Evolutionary conservation across 2,888 invertebrate genomes (phyloP).

Genomic region (Protonemura montana): DNA sequence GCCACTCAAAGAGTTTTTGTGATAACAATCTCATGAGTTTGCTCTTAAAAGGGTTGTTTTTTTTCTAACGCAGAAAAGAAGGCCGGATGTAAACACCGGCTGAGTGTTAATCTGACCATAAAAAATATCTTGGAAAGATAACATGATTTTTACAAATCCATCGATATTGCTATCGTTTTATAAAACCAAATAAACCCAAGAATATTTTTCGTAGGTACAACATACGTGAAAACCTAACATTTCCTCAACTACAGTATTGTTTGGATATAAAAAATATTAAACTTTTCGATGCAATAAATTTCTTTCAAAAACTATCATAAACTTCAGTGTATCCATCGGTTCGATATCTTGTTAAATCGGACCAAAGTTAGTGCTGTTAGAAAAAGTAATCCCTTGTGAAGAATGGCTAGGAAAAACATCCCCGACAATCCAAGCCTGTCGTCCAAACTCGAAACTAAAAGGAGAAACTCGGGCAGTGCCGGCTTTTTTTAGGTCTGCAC

Average conservation of each 20-base stretch:
- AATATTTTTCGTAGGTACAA: no score
- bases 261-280: not conserved
- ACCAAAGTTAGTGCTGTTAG: constrained; percentile 27
- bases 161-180: not conserved
- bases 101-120: not conserved
- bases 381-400: constrained; percentile 31
- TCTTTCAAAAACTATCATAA: constrained; percentile 1
- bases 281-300: constrained; percentile 4
- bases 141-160: not conserved
- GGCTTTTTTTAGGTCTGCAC: constrained; percentile 1
- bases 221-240: not conserved
- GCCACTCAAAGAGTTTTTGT: constrained; percentile 37
- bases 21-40: constrained; percentile 15
- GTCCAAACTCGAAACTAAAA: constrained; percentile 1
- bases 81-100: not conserved
- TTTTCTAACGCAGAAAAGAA: not conserved
- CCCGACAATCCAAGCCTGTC: constrained; percentile 22
- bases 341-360: constrained; percentile 31
- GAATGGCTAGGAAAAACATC: constrained; percentile 30
- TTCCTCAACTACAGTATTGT: not conserved
- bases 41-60: constrained; percentile 23
- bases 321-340: not conserved
- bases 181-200: not conserved
- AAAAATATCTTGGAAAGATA: not conserved
- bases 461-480: not conserved